Percentiles rank a stretch among this genome's conserved stretches.
These are phyloP conservation scores for Pseudomugil gertrudae DNA, from an alignment of 2,797 vertebrate species.

Conservation along the genomic window DNA sequence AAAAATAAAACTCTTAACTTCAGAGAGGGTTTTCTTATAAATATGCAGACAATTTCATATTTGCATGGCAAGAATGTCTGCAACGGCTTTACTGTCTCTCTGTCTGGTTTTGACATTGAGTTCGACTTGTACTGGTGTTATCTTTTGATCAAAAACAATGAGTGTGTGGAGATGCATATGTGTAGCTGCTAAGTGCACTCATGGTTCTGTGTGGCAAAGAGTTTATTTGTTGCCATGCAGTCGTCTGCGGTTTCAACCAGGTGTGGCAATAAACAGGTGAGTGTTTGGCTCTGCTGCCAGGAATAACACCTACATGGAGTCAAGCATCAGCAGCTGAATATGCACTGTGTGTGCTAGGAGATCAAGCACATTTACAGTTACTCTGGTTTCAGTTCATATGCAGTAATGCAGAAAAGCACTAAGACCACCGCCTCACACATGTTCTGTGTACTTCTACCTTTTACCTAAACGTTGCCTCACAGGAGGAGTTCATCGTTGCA, in stretches of 20 bases:
- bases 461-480: background rate
- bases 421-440: background rate
- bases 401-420: background rate
- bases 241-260: conserved; percentile 71
- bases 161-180: conserved; percentile 22
- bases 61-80: conserved; percentile 20
- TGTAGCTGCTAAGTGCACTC: conserved; percentile 32
- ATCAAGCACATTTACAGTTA: background rate
- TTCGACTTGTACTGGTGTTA: conserved; percentile 40
- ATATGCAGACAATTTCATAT: conserved; percentile 7
- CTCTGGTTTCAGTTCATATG: background rate
- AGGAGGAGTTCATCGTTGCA: background rate
- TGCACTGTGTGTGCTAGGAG: background rate
- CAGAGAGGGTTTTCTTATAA: conserved; percentile 1
- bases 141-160: conserved; percentile 40
- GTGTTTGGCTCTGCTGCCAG: conserved; percentile 51
- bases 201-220: conserved; percentile 22
- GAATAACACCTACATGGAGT: conserved; percentile 61
- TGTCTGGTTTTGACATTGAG: conserved; percentile 51
- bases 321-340: conserved; percentile 44
- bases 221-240: conserved; percentile 53
- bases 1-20: conserved; percentile 44
- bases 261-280: conserved; percentile 59
- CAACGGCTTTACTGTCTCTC: conserved; percentile 40
- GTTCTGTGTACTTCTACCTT: background rate